These are phyloP conservation scores for Apomyelois bistriatella DNA, from an alignment of 2,888 invertebrate species.

Conservation along the genomic window DNA sequence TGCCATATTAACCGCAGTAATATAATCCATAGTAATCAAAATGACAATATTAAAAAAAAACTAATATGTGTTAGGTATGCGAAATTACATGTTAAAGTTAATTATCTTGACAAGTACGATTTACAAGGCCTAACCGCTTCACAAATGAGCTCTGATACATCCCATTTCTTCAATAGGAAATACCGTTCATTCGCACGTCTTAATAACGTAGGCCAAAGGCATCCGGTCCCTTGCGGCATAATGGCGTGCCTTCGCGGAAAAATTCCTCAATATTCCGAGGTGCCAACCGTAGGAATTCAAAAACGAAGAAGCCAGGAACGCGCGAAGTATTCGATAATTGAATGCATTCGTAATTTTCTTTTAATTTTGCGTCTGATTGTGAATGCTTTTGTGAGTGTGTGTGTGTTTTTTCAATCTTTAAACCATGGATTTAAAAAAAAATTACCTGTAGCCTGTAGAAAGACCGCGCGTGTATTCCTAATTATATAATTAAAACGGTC, in stretches of 20 bases:
- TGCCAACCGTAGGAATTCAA: conserved; percentile 62
- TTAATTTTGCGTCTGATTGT: background rate
- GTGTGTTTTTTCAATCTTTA: background rate
- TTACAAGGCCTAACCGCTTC: conserved; percentile 9
- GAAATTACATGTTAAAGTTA: too few relatives aligned
- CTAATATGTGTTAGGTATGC: too few relatives aligned
- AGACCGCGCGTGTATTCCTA: too few relatives aligned
- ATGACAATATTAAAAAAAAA: background rate
- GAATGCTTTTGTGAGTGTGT: background rate
- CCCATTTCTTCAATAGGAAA: conserved; percentile 23
- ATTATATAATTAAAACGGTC: too few relatives aligned
- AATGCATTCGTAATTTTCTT: conserved; percentile 1
- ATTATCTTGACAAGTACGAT: background rate
- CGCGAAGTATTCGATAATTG: conserved; percentile 31
- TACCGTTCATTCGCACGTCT: conserved; percentile 38
- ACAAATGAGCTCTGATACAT: conserved; percentile 19
- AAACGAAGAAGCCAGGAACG: conserved; percentile 40
- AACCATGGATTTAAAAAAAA: too few relatives aligned
- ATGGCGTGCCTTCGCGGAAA: conserved; percentile 65
- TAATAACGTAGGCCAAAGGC: conserved; percentile 52
- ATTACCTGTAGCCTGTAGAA: too few relatives aligned
- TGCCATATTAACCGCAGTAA: too few relatives aligned
- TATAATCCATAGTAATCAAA: too few relatives aligned
- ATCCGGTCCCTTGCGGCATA: conserved; percentile 38
- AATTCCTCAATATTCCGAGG: conserved; percentile 59